Percentiles rank a stretch among this genome's conserved stretches.
These are phyloP conservation scores for Leptura quadrifasciata DNA, from an alignment of 2,888 invertebrate genomes.

Conservation along the genomic window DNA sequence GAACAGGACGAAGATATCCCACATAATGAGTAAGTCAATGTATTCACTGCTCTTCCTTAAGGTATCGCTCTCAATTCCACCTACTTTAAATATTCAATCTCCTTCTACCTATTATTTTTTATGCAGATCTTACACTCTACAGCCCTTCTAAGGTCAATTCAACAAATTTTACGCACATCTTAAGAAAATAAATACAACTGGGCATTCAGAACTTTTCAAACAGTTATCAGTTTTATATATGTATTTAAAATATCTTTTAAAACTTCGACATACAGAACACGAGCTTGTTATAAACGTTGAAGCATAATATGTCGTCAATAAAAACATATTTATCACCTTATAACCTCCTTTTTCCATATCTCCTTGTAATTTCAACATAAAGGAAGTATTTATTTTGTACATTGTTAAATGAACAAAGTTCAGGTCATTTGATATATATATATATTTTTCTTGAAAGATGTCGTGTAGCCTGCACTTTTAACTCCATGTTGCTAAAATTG, in stretches of 20 bases:
- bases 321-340: background rate
- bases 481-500: background rate
- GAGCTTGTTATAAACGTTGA: background rate
- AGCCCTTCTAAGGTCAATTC: background rate
- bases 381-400: background rate
- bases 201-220: background rate
- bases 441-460: background rate
- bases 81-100: slow-evolving; percentile 14
- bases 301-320: too few relatives aligned
- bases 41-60: slow-evolving; percentile 16
- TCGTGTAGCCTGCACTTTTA: background rate
- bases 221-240: background rate
- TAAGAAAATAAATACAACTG: background rate
- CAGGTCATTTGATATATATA: background rate
- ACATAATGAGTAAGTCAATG: slow-evolving; percentile 87
- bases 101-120: background rate
- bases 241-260: background rate
- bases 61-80: slow-evolving; percentile 4
- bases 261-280: background rate
- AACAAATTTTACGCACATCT: background rate
- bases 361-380: background rate
- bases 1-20: slow-evolving; percentile 94
- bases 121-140: background rate
- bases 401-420: background rate
- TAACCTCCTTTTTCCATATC: background rate